These are phyloP conservation scores for Drosophila arizonae DNA, from an alignment of 1,140 invertebrate genomes.

Conservation along the genomic window DNA sequence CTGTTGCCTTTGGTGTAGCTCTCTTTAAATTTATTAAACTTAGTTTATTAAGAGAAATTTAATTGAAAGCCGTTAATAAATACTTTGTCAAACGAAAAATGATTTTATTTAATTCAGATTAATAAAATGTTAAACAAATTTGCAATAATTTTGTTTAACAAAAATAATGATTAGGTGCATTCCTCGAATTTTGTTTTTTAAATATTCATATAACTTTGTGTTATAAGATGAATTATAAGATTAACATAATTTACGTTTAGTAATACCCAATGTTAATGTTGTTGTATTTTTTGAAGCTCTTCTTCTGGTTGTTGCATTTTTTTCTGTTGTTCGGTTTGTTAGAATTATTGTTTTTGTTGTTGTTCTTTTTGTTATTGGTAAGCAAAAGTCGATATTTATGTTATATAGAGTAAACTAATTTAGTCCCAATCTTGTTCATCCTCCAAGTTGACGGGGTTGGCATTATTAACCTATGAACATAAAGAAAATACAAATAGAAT, in stretches of 20 bases:
- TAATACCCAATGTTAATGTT: too few relatives aligned
- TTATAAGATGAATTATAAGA: background rate
- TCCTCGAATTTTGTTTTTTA: background rate
- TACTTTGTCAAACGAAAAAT: background rate
- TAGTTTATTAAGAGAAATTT: too few relatives aligned
- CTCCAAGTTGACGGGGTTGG: slow-evolving; percentile 15
- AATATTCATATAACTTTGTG: slow-evolving; percentile 5
- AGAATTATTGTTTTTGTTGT: too few relatives aligned
- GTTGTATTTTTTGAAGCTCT: too few relatives aligned
- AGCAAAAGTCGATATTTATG: background rate
- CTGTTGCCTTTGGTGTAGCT: background rate
- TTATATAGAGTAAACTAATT: background rate
- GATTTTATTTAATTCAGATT: background rate
- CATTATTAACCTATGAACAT: background rate
- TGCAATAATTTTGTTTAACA: background rate
- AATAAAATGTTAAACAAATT: slow-evolving; percentile 12
- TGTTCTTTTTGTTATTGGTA: too few relatives aligned
- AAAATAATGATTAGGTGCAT: slow-evolving; percentile 3
- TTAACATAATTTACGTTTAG: too few relatives aligned
- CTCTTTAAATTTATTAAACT: background rate
- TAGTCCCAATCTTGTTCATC: slow-evolving; percentile 53
- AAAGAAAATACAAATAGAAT: background rate
- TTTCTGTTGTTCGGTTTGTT: too few relatives aligned
- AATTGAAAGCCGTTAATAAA: too few relatives aligned
- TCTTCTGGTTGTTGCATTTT: too few relatives aligned